These are phyloP conservation scores for Phalanger gymnotis DNA, from an alignment of 2,797 vertebrate genomes.

Conservation along the genomic window DNA sequence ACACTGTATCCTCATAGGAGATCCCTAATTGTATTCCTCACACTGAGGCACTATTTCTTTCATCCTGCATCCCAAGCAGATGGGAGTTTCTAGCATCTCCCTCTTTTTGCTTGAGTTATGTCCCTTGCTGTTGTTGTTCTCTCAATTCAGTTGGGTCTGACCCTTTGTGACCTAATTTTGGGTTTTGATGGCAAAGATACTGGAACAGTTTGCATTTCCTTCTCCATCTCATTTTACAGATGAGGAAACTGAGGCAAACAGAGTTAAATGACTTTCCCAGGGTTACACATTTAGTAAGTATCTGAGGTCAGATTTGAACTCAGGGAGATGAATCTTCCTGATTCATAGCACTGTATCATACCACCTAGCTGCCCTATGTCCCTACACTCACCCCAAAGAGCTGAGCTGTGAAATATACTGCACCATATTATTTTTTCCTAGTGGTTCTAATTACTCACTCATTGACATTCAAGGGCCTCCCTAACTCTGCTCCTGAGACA, in stretches of 20 bases:
- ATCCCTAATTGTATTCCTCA: not conserved
- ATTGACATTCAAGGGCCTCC: constrained; percentile 84
- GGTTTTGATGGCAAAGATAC: not conserved
- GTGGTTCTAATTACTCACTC: constrained; percentile 83
- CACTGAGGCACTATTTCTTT: not conserved
- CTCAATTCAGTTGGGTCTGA: not conserved
- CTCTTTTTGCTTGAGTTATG: not conserved
- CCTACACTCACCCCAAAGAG: not conserved
- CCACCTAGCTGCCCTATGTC: not conserved
- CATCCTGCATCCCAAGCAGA: not conserved
- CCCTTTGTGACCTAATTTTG: not conserved
- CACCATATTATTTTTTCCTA: constrained; percentile 55
- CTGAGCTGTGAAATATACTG: constrained; percentile 21
- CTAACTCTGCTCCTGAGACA: constrained; percentile 78
- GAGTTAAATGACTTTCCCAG: not conserved
- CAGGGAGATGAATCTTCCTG: not conserved
- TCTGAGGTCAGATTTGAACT: not conserved
- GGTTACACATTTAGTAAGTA: not conserved
- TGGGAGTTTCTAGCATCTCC: not conserved
- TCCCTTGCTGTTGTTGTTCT: not conserved
- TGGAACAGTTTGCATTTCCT: not conserved
- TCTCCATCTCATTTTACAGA: not conserved
- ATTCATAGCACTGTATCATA: not conserved
- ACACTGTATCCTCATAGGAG: not conserved
- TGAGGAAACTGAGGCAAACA: not conserved